Evolutionary conservation across 1,140 invertebrate species (phyloP).

Genomic region (Lutraria rhynchaena): DNA sequence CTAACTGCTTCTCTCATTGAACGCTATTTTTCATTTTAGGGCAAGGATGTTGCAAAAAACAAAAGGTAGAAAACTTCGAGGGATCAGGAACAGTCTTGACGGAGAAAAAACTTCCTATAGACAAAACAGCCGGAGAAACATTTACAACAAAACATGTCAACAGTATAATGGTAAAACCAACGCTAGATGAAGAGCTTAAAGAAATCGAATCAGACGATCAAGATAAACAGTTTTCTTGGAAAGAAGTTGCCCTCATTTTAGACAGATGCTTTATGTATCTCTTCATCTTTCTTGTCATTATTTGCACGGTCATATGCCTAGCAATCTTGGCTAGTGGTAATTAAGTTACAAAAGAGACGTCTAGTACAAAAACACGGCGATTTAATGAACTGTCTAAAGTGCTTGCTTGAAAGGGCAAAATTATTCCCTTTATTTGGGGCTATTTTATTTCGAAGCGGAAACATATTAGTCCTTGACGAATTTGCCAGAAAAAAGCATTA

Average conservation of each 20-base stretch:
- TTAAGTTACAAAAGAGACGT: too few relatives aligned
- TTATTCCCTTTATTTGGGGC: too few relatives aligned
- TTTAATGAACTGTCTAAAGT: too few relatives aligned
- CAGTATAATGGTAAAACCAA: background rate
- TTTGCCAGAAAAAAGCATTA: too few relatives aligned
- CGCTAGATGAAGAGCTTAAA: background rate
- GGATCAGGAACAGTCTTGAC: background rate
- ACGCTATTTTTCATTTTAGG: slow-evolving; percentile 7
- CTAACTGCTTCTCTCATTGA: too few relatives aligned
- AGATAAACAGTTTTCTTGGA: slow-evolving; percentile 47
- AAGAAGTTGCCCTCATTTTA: slow-evolving; percentile 47
- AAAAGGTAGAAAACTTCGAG: slow-evolving; percentile 2
- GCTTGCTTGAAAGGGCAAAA: too few relatives aligned
- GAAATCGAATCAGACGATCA: too few relatives aligned
- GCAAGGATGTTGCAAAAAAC: slow-evolving; percentile 15
- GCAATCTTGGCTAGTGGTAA: background rate
- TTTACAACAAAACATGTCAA: background rate
- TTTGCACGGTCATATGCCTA: slow-evolving; percentile 19
- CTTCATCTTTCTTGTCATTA: slow-evolving; percentile 9
- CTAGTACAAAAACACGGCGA: too few relatives aligned
- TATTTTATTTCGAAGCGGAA: too few relatives aligned
- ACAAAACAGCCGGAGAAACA: background rate
- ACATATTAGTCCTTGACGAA: too few relatives aligned
- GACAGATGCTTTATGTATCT: slow-evolving; percentile 56
- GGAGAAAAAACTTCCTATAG: background rate